Conservation (phyloP, 1,140 invertebrate species). For the Nephotettix cincticeps region DNA sequence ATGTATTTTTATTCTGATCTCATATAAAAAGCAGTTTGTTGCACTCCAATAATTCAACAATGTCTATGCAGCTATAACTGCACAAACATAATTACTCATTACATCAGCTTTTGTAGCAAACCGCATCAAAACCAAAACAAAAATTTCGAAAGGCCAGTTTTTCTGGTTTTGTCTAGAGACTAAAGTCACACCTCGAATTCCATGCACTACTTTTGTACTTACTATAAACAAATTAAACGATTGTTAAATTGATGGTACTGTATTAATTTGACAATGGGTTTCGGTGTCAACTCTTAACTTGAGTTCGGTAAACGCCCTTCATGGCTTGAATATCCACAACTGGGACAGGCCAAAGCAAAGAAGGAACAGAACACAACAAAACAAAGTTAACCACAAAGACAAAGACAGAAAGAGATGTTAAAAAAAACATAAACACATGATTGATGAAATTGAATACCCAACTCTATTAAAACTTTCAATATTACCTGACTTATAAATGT, state of each 20-base stretch:
- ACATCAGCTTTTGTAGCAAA: too few relatives aligned
- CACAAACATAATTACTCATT: too few relatives aligned
- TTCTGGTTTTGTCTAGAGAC: conserved; percentile 45
- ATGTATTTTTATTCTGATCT: too few relatives aligned
- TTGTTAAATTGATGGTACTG: neutral
- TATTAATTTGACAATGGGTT: neutral
- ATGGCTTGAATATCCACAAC: neutral
- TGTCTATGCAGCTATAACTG: too few relatives aligned
- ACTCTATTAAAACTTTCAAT: too few relatives aligned
- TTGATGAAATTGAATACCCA: too few relatives aligned
- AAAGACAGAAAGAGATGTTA: neutral
- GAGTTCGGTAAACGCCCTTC: neutral
- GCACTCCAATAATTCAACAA: too few relatives aligned
- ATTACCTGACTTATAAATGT: too few relatives aligned
- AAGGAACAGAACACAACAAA: neutral
- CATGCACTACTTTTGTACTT: neutral
- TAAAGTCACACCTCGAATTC: conserved; percentile 27
- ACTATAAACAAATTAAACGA: neutral
- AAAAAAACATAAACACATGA: too few relatives aligned
- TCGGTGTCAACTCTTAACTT: conserved; percentile 8
- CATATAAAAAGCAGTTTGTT: too few relatives aligned
- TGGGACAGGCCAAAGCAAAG: neutral
- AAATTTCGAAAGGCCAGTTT: conserved; percentile 36
- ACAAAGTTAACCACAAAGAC: neutral
- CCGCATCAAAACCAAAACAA: conserved; percentile 23